Base-by-base conservation (phyloP, 2,888 invertebrate genomes). In the Cosmia pyralina region DNA sequence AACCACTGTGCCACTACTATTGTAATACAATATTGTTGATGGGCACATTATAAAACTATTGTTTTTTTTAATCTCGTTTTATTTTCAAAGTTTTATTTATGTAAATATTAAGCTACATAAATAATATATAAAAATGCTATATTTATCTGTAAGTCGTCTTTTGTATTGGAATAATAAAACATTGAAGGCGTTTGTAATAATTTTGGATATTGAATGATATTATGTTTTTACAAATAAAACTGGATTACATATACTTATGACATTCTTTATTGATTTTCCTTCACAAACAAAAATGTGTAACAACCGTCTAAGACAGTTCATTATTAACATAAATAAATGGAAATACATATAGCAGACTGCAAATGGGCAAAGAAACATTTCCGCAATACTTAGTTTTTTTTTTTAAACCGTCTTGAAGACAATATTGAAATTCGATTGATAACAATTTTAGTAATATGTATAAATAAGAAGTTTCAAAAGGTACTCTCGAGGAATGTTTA, bases 191-290 rank as follows among this genome's bases (percentile, higher is more conserved):
- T 75, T 68, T 66, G 53, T 53, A 72, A 69, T 46, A 58, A 59
- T 60, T 67, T 79, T 64, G 60, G 15, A 76, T 75, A 46, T 64
- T 71, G 22, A 60, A 78, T 67, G 62, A 78, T 76, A 60, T 69
- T 67, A 69, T 77, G 57, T 66, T 76, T 76, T 76, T 73, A 77
- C 66, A 86, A 88, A 89, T 83, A 87, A 88, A 84, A 87, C 74
- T 60, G 79, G 81, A 79, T 79, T 85, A 28, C 28, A 28, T 28
- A 86, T 82, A 87, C 82, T 87, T 80, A 90, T 90, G 91, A 91
- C 90, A 90, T 89, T 91, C 91, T 95, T 95, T 94, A 94, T 95
- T 95, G 94, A 91, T 94, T 94, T 95, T 93, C 95, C 95, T 94
- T 92, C 94, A 93, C 92, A 93, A 91, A 91, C 91, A 85, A 88